Conservation (phyloP, 2,797 vertebrate species). For the Crenuchus spilurus region DNA sequence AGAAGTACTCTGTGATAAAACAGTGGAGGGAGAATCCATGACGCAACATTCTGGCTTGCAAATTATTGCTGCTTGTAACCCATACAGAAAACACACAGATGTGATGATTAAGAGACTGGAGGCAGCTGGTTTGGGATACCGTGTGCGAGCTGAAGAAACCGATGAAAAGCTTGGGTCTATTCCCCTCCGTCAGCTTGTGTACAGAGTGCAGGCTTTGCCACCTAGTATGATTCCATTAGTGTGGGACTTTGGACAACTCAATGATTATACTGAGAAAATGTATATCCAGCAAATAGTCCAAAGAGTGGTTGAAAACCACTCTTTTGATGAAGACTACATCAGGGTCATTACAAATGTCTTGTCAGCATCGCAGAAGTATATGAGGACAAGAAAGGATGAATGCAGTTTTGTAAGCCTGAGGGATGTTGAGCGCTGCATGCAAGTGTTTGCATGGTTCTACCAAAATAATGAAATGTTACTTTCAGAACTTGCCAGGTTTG, state of each 20-base stretch:
- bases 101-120: conserved; percentile 90
- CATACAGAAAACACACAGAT: conserved; percentile 90
- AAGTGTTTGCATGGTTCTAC: conserved; percentile 88
- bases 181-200: conserved; percentile 95
- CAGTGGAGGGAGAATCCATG: conserved; percentile 80
- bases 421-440: conserved; percentile 94
- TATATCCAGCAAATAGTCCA: conserved; percentile 94
- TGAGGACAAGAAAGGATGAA: conserved; percentile 84
- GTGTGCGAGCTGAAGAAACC: conserved; percentile 86
- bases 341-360: conserved; percentile 78
- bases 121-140: conserved; percentile 90
- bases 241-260: conserved; percentile 97
- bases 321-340: conserved; percentile 25
- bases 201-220: conserved; percentile 93
- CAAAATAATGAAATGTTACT: conserved; percentile 75
- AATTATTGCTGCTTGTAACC: conserved; percentile 96
- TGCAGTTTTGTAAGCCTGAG: conserved; percentile 94
- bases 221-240: conserved; percentile 94
- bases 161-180: conserved; percentile 90
- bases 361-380: conserved; percentile 87
- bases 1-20: conserved; percentile 91
- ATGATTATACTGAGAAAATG: conserved; percentile 82
- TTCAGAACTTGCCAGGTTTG: conserved; percentile 68
- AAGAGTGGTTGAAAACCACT: conserved; percentile 70
- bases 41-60: conserved; percentile 74